phyloP scores from a whole-genome alignment of 1,140 invertebrate species.

The Hesperophylax magnus region DNA sequence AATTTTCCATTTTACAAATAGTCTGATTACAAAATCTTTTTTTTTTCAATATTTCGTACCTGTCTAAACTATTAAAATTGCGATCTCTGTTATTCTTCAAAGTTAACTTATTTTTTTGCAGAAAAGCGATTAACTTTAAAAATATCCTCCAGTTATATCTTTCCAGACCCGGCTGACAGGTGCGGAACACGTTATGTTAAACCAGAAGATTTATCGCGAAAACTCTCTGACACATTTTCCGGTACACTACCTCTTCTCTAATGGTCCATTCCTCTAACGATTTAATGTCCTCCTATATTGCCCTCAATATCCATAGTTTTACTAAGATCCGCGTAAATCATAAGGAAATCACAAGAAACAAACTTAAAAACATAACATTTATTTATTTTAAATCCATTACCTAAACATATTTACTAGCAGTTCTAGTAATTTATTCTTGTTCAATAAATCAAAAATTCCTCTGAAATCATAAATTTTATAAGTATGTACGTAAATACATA shows the following conservation, averaged over 20 bases:
- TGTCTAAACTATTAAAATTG: neutral
- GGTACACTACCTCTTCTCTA: conserved; percentile 14
- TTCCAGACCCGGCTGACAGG: neutral
- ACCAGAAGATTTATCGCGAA: conserved; percentile 11
- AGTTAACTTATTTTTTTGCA: neutral
- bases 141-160: neutral
- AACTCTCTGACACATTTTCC: conserved; percentile 27
- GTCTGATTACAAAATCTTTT: neutral
- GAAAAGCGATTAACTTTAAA: neutral
- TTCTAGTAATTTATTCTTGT: neutral
- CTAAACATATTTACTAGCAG: neutral
- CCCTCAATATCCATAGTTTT: no score
- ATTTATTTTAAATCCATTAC: neutral
- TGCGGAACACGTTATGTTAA: conserved; percentile 15
- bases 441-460: no score
- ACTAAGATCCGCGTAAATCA: neutral
- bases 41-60: neutral
- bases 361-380: neutral
- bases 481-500: no score
- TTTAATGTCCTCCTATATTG: no score
- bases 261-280: neutral
- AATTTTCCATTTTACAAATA: no score
- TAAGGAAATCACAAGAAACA: neutral
- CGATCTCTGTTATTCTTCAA: neutral
- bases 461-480: no score